These are phyloP conservation scores for Cantharis rustica DNA, from an alignment of 2,888 invertebrate genomes.

Conservation along the genomic window DNA sequence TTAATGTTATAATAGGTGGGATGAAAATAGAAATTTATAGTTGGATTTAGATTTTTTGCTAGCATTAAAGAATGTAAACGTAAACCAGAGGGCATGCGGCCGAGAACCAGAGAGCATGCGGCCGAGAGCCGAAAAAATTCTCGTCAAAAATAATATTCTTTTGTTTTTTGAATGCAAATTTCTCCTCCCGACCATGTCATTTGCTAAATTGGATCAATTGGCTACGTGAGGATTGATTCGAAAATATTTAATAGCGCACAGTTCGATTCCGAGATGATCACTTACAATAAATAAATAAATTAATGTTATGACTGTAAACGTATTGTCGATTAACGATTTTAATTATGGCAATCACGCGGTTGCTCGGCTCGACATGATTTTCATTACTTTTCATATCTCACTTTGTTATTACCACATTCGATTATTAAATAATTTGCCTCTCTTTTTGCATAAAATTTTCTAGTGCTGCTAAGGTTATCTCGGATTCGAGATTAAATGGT, in stretches of 20 bases:
- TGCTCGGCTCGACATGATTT: background rate
- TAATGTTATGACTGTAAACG: constrained; percentile 15
- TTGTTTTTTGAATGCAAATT: no score
- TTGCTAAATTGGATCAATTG: background rate
- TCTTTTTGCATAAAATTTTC: background rate
- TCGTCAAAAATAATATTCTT: background rate
- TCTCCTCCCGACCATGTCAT: no score
- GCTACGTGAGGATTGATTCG: background rate
- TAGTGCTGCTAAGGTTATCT: background rate
- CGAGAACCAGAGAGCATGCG: background rate
- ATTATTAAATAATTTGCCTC: background rate
- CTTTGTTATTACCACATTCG: background rate
- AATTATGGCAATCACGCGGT: constrained; percentile 18
- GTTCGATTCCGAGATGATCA: constrained; percentile 5
- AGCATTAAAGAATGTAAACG: background rate
- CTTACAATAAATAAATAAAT: constrained; percentile 17
- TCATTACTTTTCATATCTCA: background rate
- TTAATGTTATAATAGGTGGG: background rate
- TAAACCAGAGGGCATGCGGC: background rate
- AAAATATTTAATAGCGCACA: background rate
- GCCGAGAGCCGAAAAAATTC: background rate
- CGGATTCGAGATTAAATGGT: background rate
- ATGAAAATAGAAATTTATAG: background rate
- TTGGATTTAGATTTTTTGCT: background rate
- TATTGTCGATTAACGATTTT: constrained; percentile 15